A percentile compares a stretch with the other conserved stretches of the same genome.
Conservation (phyloP, 2,888 invertebrate species). For the Mythimna pallens region DNA sequence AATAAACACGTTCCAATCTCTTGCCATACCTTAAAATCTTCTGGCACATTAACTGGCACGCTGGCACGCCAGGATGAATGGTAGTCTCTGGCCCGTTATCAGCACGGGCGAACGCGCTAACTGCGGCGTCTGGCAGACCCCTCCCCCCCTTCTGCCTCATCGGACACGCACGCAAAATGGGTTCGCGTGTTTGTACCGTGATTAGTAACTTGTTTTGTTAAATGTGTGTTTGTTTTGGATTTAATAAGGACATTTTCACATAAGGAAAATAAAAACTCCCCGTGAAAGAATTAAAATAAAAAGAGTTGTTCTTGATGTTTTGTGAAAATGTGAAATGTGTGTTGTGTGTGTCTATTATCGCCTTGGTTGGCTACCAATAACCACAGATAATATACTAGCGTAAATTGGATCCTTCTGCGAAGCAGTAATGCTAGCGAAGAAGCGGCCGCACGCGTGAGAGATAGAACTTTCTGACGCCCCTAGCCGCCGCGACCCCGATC, state of each 20-base stretch:
- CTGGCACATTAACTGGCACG: conserved; percentile 36
- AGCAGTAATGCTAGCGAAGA: neutral
- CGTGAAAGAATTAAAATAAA: too few species aligned
- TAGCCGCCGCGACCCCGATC: too few species aligned
- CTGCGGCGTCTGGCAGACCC: conserved; percentile 42
- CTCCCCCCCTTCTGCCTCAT: conserved; percentile 28
- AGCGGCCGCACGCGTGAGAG: neutral
- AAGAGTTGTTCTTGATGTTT: too few species aligned
- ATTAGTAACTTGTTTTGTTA: conserved; percentile 42
- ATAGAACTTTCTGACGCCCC: neutral
- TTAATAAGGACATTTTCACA: neutral
- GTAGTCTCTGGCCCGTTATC: conserved; percentile 47
- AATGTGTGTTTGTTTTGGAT: conserved; percentile 16
- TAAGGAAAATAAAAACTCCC: too few species aligned
- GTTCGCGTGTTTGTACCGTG: conserved; percentile 41
- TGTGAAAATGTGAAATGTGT: neutral
- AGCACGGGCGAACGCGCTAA: conserved; percentile 46
- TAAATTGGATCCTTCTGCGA: too few species aligned
- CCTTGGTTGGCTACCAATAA: neutral
- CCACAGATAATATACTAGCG: neutral
- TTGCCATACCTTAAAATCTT: conserved; percentile 24
- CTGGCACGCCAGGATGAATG: conserved; percentile 37
- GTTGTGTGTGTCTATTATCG: too few species aligned
- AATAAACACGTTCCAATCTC: conserved; percentile 21
- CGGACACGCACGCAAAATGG: conserved; percentile 44